Conservation (phyloP, 2,113 vertebrate species). For the Indicator maculatus region DNA sequence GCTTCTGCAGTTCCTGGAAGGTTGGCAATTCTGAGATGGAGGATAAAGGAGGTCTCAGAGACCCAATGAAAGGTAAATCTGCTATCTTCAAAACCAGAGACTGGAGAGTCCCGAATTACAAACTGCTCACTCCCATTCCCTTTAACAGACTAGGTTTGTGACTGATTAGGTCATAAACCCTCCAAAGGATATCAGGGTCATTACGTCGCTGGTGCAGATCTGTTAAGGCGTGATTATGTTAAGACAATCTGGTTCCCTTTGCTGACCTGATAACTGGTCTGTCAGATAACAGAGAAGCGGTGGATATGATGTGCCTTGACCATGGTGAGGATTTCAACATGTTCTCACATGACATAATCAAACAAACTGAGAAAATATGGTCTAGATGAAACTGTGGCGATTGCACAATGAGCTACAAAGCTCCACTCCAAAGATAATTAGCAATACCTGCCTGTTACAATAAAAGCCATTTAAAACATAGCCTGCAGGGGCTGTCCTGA, state of each 20-base stretch:
- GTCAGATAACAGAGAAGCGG: slow-evolving; percentile 30
- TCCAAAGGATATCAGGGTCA: slow-evolving; percentile 6
- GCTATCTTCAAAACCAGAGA: not conserved
- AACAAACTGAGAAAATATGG: not conserved
- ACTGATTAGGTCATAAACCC: slow-evolving; percentile 22
- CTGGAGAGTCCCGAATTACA: not conserved
- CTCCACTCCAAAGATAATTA: not conserved
- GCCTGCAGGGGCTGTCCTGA: not conserved
- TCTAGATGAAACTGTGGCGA: not conserved
- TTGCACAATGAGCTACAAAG: slow-evolving; percentile 2
- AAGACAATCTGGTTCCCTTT: slow-evolving; percentile 11
- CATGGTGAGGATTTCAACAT: slow-evolving; percentile 41
- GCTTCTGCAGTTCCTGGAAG: not conserved
- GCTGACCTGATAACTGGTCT: slow-evolving; percentile 22
- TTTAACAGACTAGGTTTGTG: not conserved
- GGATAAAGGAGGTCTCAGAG: not conserved
- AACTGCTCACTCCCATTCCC: not conserved
- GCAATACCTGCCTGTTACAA: not conserved
- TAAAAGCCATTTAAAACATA: not conserved
- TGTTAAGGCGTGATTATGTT: slow-evolving; percentile 22
- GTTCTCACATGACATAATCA: slow-evolving; percentile 38
- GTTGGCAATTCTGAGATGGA: not conserved
- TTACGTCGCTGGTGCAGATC: slow-evolving; percentile 1
- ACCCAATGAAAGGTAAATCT: not conserved
- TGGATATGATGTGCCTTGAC: slow-evolving; percentile 27